Conservation (phyloP, 2,797 vertebrate genomes). For the Microchirus variegatus region DNA sequence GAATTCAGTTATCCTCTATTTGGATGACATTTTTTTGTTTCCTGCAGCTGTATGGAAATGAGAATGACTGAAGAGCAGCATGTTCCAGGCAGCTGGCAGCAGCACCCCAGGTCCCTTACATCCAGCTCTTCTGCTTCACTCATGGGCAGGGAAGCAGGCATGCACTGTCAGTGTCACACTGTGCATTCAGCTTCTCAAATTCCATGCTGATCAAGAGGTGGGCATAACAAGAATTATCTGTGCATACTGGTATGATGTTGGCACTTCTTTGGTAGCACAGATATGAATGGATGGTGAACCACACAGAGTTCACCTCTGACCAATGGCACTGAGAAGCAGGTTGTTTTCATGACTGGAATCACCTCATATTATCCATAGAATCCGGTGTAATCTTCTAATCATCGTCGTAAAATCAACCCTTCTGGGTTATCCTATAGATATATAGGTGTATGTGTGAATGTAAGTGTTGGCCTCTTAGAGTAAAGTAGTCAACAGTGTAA, state of each 20-base stretch:
- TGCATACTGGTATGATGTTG: constrained; percentile 44
- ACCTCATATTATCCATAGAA: too few species aligned
- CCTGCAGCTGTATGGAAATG: constrained; percentile 14
- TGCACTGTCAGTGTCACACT: constrained; percentile 34
- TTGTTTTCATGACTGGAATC: too few species aligned
- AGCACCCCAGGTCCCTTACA: constrained; percentile 11
- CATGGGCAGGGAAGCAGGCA: constrained; percentile 41
- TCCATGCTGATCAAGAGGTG: constrained; percentile 43
- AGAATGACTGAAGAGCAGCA: constrained; percentile 17
- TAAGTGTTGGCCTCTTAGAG: too few species aligned
- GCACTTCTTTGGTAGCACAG: constrained; percentile 33
- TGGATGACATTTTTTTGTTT: too few species aligned
- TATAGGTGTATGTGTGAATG: too few species aligned
- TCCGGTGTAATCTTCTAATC: too few species aligned
- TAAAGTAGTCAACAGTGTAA: too few species aligned
- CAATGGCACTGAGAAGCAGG: constrained; percentile 22
- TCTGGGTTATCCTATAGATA: too few species aligned
- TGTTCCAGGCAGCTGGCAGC: constrained; percentile 34
- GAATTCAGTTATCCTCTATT: too few species aligned
- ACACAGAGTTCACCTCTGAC: constrained; percentile 28
- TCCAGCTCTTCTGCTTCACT: constrained; percentile 39
- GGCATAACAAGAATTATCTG: constrained; percentile 59
- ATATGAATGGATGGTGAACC: constrained; percentile 36
- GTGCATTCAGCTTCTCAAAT: constrained; percentile 47
- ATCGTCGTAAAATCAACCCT: too few species aligned